A percentile compares a stretch with the other conserved stretches of the same genome.
Evolutionary conservation across 2,888 invertebrate species (phyloP).

Genomic region (Watsonalla binaria): DNA sequence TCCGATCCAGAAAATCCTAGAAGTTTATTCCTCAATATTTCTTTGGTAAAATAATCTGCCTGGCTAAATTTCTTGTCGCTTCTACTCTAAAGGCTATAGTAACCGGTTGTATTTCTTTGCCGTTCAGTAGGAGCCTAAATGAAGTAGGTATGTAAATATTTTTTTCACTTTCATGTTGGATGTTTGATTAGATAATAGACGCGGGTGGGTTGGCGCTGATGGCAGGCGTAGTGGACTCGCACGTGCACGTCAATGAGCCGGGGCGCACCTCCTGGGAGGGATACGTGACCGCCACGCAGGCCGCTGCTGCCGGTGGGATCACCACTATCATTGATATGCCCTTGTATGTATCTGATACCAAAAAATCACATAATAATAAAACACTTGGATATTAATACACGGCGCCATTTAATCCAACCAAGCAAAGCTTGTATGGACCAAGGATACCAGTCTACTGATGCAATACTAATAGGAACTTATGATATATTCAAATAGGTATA

Average conservation of each 20-base stretch:
- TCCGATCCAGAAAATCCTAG: no score
- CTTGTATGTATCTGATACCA: conserved; percentile 65
- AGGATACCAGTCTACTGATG: no score
- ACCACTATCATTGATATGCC: conserved; percentile 87
- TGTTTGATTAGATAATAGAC: conserved; percentile 45
- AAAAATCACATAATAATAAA: no score
- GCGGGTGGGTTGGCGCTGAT: conserved; percentile 71
- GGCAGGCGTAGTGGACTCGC: conserved; percentile 85
- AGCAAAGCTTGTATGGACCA: no score
- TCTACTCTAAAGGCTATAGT: no score
- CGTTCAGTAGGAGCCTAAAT: no score
- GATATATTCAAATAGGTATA: not conserved
- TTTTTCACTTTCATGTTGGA: not conserved
- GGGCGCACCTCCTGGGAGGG: conserved; percentile 87
- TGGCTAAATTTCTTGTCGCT: not conserved
- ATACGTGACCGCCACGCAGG: conserved; percentile 82
- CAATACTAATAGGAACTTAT: no score
- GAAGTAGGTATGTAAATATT: no score
- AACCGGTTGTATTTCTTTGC: no score
- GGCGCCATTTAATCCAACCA: no score
- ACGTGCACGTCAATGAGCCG: conserved; percentile 87
- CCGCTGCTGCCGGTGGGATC: conserved; percentile 85
- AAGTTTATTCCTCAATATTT: not conserved
- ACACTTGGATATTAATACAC: no score
- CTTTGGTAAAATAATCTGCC: not conserved